These are phyloP conservation scores for Himalopsyche anomala DNA, from an alignment of 2,888 invertebrate species.

Conservation along the genomic window DNA sequence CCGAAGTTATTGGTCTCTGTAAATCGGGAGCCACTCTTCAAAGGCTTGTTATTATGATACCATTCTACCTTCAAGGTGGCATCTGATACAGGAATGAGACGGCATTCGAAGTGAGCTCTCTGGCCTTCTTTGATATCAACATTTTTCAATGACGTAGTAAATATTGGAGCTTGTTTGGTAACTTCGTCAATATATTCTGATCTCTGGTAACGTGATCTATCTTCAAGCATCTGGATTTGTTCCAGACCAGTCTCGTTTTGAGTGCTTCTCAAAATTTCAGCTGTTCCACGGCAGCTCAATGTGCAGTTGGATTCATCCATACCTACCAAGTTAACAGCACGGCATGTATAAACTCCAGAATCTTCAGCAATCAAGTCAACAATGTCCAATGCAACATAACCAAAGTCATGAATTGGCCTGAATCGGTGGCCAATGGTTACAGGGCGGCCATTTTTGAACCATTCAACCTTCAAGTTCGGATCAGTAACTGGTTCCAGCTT, in stretches of 20 bases:
- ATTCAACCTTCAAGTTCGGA: constrained; percentile 96
- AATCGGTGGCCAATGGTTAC: constrained; percentile 96
- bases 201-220: constrained; percentile 86
- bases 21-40: constrained; percentile 96
- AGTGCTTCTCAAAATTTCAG: constrained; percentile 89
- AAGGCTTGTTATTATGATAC: constrained; percentile 93
- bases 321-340: constrained; percentile 93
- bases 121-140: constrained; percentile 96
- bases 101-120: constrained; percentile 95
- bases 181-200: constrained; percentile 87
- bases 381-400: constrained; percentile 97
- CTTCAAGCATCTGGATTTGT: constrained; percentile 93
- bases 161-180: constrained; percentile 93
- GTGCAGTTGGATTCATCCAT: constrained; percentile 89
- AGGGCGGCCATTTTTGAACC: constrained; percentile 96
- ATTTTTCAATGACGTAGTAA: constrained; percentile 94
- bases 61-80: constrained; percentile 95
- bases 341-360: constrained; percentile 94
- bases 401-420: constrained; percentile 98
- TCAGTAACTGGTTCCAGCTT: constrained; percentile 98
- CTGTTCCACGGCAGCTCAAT: constrained; percentile 84
- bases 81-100: constrained; percentile 95
- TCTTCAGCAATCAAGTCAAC: constrained; percentile 98
- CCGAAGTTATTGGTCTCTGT: constrained; percentile 98
- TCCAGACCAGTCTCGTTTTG: constrained; percentile 92